phyloP scores from a whole-genome alignment of 2,113 vertebrate genomes.

The Eclectus roratus region DNA sequence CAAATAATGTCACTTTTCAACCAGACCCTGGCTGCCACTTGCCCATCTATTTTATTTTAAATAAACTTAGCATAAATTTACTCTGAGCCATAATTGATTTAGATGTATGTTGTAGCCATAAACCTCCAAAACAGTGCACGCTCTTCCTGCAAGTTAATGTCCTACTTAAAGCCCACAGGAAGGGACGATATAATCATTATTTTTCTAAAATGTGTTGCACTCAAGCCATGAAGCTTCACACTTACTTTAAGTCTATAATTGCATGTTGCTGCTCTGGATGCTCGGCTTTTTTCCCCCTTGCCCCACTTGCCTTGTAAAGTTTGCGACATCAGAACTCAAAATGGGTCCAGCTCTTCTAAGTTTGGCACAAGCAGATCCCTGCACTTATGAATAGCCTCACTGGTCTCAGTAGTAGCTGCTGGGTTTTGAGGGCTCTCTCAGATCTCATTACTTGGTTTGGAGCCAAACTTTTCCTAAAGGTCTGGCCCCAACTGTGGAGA shows the following conservation, averaged over 20 bases:
- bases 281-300: background rate
- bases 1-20: slow-evolving; percentile 38
- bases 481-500: background rate
- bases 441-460: background rate
- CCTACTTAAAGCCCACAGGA: background rate
- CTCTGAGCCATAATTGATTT: slow-evolving; percentile 6
- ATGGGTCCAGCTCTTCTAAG: background rate
- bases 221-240: background rate
- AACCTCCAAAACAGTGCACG: background rate
- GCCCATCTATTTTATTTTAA: slow-evolving; percentile 36
- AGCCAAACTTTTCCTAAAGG: background rate
- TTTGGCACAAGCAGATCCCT: background rate
- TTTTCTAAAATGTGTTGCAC: background rate
- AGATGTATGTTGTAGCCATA: background rate
- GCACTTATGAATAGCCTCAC: background rate
- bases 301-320: background rate
- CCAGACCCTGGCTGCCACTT: background rate
- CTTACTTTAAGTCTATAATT: background rate
- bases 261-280: slow-evolving; percentile 16
- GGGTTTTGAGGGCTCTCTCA: background rate
- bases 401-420: background rate
- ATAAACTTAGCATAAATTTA: slow-evolving; percentile 28
- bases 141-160: background rate
- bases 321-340: background rate
- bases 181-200: background rate